Evolutionary conservation across 1,140 invertebrate species (phyloP), one percentile per base, ranked within the genome.

Genomic region (Araneus ventricosus): DNA sequence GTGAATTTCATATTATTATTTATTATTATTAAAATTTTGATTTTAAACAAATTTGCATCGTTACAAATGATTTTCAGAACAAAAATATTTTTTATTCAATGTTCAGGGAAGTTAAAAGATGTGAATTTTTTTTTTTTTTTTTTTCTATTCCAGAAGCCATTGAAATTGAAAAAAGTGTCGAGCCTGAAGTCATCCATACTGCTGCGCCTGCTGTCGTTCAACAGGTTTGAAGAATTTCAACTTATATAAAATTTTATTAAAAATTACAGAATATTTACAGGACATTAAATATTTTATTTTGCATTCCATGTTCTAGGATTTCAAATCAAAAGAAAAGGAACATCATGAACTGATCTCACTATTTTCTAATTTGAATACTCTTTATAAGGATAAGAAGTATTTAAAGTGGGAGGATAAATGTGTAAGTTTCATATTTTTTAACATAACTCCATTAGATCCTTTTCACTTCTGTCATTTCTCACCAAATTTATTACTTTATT

Each of bases 321-420:
- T 27, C 20, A 45, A 61, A 87, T 27, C 61, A n/a, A 88, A 75
- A 30, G 39, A 75, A 39, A 34, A 4, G 70, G 87, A 67, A 27
- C 30, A 41, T 88, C 14, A 41, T 14, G 87, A 88, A n/a, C 30
- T 88, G 7, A 22, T 27, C 0, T 67, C 39, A n/a, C 70, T 24
- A 70, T 88, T 88, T 22, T 41, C 63, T 30, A 10, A 70, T 45
- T 70, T 88, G 30, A 88, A 88, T 67, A 45, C 39, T 20, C 57
- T 88, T 24, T 70, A 70, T 70, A 67, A 17, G 34, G 63, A 57
- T 27, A 75, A 67, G 4, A 88, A n/a, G n/a, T 17, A 30, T 70
- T 45, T 30, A 41, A 88, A 88, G 75, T 88, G 87, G 87, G 61
- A 88, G 1, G 87, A 88, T 1, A 88, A 88, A 88, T 70, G 87